Conservation (phyloP, 2,888 invertebrate genomes). For the Epinotia ramella region DNA sequence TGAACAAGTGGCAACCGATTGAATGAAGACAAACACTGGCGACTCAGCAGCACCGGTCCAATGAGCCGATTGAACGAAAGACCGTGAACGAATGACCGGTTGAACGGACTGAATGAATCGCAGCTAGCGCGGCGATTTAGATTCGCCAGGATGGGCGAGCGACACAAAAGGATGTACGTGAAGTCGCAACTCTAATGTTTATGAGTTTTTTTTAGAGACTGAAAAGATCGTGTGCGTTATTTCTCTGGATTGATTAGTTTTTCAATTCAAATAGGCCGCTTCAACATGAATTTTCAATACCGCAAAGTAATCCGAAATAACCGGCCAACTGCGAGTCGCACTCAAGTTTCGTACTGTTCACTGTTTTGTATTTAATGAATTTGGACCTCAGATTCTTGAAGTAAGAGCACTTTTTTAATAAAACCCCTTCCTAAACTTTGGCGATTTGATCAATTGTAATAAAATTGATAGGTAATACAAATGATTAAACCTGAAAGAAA, state of each 20-base stretch:
- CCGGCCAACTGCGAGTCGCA: no score
- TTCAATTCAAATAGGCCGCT: not conserved
- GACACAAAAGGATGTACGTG: conserved; percentile 28
- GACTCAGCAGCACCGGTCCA: conserved; percentile 62
- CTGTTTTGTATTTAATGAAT: no score
- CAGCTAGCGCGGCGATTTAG: conserved; percentile 39
- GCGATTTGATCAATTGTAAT: no score
- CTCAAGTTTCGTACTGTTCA: no score
- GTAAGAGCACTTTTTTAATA: no score
- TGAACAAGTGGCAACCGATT: conserved; percentile 56
- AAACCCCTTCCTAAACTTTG: no score
- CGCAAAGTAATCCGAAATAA: not conserved
- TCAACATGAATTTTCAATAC: not conserved
- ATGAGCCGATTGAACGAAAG: conserved; percentile 55
- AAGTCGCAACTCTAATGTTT: not conserved
- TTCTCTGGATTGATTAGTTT: not conserved
- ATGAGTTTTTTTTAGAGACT: not conserved
- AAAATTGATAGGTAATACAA: no score
- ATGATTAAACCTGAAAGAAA: no score
- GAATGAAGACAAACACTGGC: conserved; percentile 64
- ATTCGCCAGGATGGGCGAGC: conserved; percentile 4
- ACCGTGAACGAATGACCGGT: conserved; percentile 43
- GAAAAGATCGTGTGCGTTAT: not conserved
- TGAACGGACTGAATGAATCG: conserved; percentile 34
- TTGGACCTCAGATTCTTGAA: no score